Percentiles rank a stretch among this genome's conserved stretches.
These are phyloP conservation scores for Drosophila repletoides DNA, from an alignment of 1,140 invertebrate species.

Conservation along the genomic window DNA sequence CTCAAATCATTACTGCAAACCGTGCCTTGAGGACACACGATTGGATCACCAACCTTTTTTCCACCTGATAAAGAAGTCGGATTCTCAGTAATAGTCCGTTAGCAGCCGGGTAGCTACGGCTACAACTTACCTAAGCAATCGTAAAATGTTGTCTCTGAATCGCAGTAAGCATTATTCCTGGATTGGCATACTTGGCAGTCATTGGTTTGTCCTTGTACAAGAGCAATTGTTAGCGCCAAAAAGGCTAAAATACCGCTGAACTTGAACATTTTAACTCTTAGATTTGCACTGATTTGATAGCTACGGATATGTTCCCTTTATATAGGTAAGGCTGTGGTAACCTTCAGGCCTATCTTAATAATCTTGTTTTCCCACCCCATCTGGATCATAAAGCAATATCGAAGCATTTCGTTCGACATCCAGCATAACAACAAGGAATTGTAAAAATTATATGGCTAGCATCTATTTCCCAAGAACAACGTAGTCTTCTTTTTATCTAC, in stretches of 20 bases:
- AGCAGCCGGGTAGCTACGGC: no score
- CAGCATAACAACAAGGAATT: no score
- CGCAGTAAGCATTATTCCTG: slow-evolving; percentile 31
- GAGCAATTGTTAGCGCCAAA: neutral
- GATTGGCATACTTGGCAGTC: slow-evolving; percentile 36
- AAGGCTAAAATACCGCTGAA: slow-evolving; percentile 8
- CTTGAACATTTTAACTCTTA: slow-evolving; percentile 26
- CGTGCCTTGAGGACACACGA: slow-evolving; percentile 4
- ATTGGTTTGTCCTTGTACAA: neutral
- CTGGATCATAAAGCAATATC: slow-evolving; percentile 53
- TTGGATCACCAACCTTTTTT: neutral
- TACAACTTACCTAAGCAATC: slow-evolving; percentile 45
- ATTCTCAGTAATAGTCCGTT: no score
- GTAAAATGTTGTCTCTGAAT: slow-evolving; percentile 33
- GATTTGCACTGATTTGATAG: no score
- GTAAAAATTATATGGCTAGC: no score
- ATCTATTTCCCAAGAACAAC: no score
- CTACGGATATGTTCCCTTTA: no score
- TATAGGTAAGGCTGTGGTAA: no score
- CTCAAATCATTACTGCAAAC: slow-evolving; percentile 48
- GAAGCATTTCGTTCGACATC: slow-evolving; percentile 14
- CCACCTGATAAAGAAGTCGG: slow-evolving; percentile 8
- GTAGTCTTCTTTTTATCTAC: no score
- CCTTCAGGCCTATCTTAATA: slow-evolving; percentile 32
- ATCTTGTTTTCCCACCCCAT: slow-evolving; percentile 36